Evolutionary conservation across 2,888 invertebrate species (phyloP).

Genomic region (Lithodes maja): DNA sequence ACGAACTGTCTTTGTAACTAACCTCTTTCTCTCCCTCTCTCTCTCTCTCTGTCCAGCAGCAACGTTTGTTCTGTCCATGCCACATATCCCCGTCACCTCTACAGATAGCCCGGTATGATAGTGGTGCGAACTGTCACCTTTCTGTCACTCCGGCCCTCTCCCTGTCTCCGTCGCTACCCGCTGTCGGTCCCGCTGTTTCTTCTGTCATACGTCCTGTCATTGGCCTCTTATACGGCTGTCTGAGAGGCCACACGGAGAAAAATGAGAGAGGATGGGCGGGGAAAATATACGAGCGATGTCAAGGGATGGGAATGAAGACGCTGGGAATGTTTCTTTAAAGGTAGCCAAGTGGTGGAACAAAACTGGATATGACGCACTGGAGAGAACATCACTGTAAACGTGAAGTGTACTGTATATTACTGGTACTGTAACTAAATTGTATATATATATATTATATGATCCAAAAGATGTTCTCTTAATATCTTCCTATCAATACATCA

Average conservation of each 20-base stretch:
- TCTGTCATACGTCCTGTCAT: neutral
- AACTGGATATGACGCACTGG: neutral
- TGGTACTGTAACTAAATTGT: too few relatives aligned
- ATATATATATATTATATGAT: too few relatives aligned
- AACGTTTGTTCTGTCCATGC: neutral
- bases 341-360: neutral
- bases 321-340: neutral
- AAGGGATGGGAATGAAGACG: neutral
- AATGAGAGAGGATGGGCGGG: neutral
- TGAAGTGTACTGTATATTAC: neutral
- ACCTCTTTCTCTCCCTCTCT: neutral
- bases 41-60: neutral
- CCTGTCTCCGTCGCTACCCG: slow-evolving; percentile 25
- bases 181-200: slow-evolving; percentile 37
- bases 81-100: slow-evolving; percentile 10
- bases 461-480: too few relatives aligned
- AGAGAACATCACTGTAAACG: neutral
- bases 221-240: neutral
- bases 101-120: slow-evolving; percentile 27
- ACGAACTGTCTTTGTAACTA: too few relatives aligned
- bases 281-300: neutral
- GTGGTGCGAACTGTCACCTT: slow-evolving; percentile 36
- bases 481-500: too few relatives aligned
- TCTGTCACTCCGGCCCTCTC: slow-evolving; percentile 39
- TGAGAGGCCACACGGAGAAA: neutral